Base-by-base conservation (phyloP, 2,888 invertebrate species). In the Priocnemis perturbator region DNA sequence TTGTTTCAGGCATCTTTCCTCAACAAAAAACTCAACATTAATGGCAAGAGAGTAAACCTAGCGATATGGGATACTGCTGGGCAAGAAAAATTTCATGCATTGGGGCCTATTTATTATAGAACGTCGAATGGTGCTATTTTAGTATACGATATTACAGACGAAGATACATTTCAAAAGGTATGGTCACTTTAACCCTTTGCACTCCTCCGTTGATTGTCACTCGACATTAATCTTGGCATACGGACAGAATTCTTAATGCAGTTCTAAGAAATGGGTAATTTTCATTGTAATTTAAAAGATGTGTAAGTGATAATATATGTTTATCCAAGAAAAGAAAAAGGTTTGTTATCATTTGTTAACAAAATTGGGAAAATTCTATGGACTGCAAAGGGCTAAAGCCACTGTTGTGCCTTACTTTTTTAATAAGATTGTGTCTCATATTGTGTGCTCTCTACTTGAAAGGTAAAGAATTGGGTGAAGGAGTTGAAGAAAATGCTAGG, bases 41-140 rank as follows among this genome's bases (percentile, higher is more conserved):
- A 95, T 83, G 97, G 97, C 0, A 95, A 95, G 87, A 91, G 96
- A 84, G 93, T 97, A 23, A 98, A 97, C 86, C 91, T 99, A 61
- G 95, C 98, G 55, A 95, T 98, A 87, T 99, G 99, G 99, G 99
- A 99, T 86, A 99, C 99, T 2, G 99, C 99, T 5, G 99, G 99
- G 0, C 99, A 99, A 89, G 99, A 99, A 89, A 94, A 95, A 81
- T 96, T 95, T 86, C 99, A 99, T 90, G 98, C 99, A 0, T 90
- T 99, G 60, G 99, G 99, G 2, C 99, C 99, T 11, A 98, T 99
- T 82, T 99, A 99, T 90, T 99, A 99, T 89, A 91, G 99, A 75
- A 97, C 97, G 88, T 98, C 98, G 26, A 97, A 99, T 90, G 99
- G 99, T 78, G 99, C 99, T 63, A 94, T 99, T 82, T 92, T 99